phyloP scores from a whole-genome alignment of 92 coral and sea anemone genomes.

The Bergia puertoricense region DNA sequence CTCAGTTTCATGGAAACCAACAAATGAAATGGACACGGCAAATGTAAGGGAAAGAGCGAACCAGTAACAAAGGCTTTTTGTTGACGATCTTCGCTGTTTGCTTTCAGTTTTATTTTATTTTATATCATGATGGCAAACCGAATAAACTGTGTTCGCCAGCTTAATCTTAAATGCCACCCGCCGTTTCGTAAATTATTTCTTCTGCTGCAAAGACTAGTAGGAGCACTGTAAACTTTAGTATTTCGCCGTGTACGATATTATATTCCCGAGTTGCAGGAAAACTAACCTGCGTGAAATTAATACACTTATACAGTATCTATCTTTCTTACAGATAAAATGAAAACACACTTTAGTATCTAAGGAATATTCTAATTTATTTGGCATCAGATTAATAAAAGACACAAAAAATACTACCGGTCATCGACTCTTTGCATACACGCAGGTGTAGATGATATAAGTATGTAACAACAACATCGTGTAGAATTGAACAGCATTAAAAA shows the following conservation, averaged over 20 bases:
- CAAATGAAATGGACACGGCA: background rate
- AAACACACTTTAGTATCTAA: background rate
- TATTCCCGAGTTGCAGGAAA: background rate
- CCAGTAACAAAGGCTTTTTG: background rate
- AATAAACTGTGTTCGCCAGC: background rate
- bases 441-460: background rate
- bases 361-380: background rate
- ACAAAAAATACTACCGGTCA: background rate
- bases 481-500: background rate
- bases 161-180: slow-evolving; percentile 4
- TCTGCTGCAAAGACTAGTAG: background rate
- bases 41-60: background rate
- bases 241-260: background rate
- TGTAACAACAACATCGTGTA: background rate
- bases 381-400: background rate
- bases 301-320: background rate
- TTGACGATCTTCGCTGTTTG: background rate
- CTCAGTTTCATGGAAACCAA: background rate
- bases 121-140: background rate
- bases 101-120: background rate
- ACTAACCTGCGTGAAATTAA: background rate
- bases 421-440: too few relatives aligned
- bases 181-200: background rate
- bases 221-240: too few relatives aligned
- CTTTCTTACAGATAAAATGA: too few relatives aligned